Base-by-base conservation (phyloP, 2,888 invertebrate genomes). In the Leptopilina drosophilae region DNA sequence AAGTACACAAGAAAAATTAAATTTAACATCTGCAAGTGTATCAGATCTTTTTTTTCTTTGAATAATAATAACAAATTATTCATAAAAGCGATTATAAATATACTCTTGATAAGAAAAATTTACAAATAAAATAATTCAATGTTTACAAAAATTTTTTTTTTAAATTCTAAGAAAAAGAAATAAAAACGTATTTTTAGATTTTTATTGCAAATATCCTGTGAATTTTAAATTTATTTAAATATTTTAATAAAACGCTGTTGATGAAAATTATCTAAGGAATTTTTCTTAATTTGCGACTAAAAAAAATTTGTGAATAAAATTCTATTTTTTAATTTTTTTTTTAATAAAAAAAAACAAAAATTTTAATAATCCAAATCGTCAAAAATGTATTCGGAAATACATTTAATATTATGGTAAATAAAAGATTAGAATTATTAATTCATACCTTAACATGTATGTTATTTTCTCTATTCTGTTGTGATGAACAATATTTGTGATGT, bases 1-100 rank as follows among this genome's bases (percentile, higher is more conserved):
- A 62, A 62, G 53, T 73, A 14, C 69, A 73, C 7, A 56, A 62
- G 7, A 62, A 7, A 62, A 62, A 62, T 62, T 26, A 73, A 73
- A 53, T 73, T 73, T 56, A 73, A 53, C 67, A 67, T 46, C 14
- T 9, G n/a, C 20, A 73, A 9, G 14, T 9, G 20, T 73, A 53
- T 73, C 69, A 33, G 6, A 53, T 73, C 56, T 8, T 53, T 73
- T 53, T 14, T 73, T 8, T 53, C 56, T 53, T 14, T 73, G 69
- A 73, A 73, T 53, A 73, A 73, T 73, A 73, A 73, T 20, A 20
- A 73, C n/a, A 14, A 73, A 73, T 73, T 73, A 53, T 49, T 69
- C 46, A 69, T 69, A 4, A 33, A n/a, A 33, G 33, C 14, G 49
- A 26, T 69, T 42, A n/a, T 49, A 56, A 49, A 20, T 73, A 33